These are phyloP conservation scores for Pimephales promelas DNA, from an alignment of 2,113 vertebrate genomes.

Conservation along the genomic window DNA sequence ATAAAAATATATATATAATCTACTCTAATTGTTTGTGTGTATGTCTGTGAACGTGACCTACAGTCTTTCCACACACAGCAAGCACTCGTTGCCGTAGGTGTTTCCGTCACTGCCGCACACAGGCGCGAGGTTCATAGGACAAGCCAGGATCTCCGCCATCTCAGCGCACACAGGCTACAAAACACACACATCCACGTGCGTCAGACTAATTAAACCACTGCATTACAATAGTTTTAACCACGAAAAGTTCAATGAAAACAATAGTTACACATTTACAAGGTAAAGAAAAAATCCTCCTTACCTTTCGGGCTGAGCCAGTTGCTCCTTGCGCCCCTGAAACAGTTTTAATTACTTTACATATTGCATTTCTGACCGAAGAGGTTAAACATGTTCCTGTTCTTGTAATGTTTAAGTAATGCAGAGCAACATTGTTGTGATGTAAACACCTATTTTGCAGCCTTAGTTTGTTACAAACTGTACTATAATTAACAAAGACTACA, in stretches of 20 bases:
- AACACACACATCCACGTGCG: slow-evolving; percentile 6
- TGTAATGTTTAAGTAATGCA: background rate
- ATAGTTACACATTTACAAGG: background rate
- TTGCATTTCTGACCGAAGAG: background rate
- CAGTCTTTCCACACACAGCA: slow-evolving; percentile 76
- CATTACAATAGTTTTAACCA: background rate
- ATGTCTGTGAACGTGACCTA: slow-evolving; percentile 61
- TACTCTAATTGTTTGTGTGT: background rate
- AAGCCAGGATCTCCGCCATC: slow-evolving; percentile 59
- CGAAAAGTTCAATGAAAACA: background rate
- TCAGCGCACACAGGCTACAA: slow-evolving; percentile 67
- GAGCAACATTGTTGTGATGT: background rate
- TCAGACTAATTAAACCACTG: background rate
- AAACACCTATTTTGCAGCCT: background rate
- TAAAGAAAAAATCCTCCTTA: background rate
- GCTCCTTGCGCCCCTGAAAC: slow-evolving; percentile 55
- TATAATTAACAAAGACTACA: background rate
- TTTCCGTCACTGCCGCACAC: slow-evolving; percentile 80
- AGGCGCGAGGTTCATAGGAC: slow-evolving; percentile 76
- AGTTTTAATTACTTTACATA: background rate
- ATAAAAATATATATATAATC: too few species aligned
- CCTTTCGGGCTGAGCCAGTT: slow-evolving; percentile 18
- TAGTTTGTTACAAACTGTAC: background rate
- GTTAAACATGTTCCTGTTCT: background rate
- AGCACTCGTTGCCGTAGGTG: slow-evolving; percentile 83